Conservation (phyloP, 2,113 vertebrate genomes). For the Pygoscelis antarcticus region DNA sequence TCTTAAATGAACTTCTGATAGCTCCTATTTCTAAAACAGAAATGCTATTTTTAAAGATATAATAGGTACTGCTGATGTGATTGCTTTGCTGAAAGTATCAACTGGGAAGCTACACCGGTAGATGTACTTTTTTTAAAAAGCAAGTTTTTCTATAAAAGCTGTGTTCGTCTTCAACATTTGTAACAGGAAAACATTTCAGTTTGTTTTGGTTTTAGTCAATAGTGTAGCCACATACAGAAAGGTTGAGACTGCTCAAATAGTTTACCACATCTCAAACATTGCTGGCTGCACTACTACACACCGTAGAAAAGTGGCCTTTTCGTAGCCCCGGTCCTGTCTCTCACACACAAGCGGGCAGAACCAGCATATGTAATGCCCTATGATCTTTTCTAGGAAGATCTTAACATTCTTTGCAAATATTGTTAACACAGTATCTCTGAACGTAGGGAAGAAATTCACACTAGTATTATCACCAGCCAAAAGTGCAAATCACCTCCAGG, state of each 20-base stretch:
- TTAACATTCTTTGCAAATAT: not conserved
- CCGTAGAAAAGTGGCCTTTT: not conserved
- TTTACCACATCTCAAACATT: not conserved
- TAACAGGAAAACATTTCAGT: not conserved
- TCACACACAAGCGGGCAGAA: not conserved
- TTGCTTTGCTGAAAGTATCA: not conserved
- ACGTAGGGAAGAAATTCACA: not conserved
- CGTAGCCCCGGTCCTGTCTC: no score
- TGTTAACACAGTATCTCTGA: not conserved
- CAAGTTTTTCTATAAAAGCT: not conserved
- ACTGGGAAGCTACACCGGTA: not conserved
- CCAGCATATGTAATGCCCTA: not conserved
- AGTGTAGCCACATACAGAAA: not conserved
- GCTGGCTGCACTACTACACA: not conserved
- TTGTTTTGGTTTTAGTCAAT: not conserved
- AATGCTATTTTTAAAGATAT: not conserved
- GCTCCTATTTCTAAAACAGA: not conserved
- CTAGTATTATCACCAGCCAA: not conserved
- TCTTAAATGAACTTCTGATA: not conserved
- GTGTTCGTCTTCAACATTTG: not conserved
- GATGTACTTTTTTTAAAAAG: not conserved
- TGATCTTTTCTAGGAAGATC: not conserved
- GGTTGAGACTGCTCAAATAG: not conserved
- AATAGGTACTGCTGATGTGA: not conserved
- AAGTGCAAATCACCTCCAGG: not conserved